Evolutionary conservation across 2,888 invertebrate species (phyloP).

Genomic region (Cataglyphis rosenhaueri): DNA sequence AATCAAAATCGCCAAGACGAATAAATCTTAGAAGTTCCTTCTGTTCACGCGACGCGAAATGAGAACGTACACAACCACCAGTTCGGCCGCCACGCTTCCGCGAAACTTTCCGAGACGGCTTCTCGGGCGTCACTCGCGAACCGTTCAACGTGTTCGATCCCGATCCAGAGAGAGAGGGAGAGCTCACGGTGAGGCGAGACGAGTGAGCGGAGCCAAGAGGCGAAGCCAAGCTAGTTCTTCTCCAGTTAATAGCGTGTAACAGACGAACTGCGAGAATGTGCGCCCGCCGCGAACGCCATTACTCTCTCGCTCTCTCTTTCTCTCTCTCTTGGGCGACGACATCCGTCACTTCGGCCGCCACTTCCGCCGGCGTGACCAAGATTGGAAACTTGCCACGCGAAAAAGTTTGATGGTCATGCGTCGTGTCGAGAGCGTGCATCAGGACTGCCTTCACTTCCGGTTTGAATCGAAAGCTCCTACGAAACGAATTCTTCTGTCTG

Average conservation of each 20-base stretch:
- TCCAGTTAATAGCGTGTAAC: constrained; percentile 52
- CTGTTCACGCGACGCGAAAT: neutral
- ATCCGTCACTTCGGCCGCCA: constrained; percentile 63
- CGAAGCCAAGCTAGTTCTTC: neutral
- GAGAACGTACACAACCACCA: constrained; percentile 44
- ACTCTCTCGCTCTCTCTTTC: constrained; percentile 48
- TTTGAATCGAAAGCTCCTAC: too few species aligned
- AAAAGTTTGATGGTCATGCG: neutral
- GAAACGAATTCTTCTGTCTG: too few species aligned
- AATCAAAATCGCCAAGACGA: neutral
- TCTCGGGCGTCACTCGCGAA: constrained; percentile 37
- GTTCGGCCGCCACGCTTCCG: constrained; percentile 37
- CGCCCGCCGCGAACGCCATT: constrained; percentile 71
- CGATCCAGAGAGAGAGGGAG: neutral
- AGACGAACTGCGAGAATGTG: constrained; percentile 61
- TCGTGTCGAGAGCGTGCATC: neutral
- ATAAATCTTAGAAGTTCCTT: neutral
- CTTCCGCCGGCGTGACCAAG: constrained; percentile 60
- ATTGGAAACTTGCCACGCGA: neutral
- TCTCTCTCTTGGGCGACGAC: constrained; percentile 63
- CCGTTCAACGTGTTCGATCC: neutral
- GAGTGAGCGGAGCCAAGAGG: constrained; percentile 14
- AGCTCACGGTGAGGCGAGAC: constrained; percentile 14
- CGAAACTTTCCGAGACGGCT: constrained; percentile 46
- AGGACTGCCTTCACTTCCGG: neutral